phyloP scores from a whole-genome alignment of 2,797 vertebrate species.

The Todus mexicanus region DNA sequence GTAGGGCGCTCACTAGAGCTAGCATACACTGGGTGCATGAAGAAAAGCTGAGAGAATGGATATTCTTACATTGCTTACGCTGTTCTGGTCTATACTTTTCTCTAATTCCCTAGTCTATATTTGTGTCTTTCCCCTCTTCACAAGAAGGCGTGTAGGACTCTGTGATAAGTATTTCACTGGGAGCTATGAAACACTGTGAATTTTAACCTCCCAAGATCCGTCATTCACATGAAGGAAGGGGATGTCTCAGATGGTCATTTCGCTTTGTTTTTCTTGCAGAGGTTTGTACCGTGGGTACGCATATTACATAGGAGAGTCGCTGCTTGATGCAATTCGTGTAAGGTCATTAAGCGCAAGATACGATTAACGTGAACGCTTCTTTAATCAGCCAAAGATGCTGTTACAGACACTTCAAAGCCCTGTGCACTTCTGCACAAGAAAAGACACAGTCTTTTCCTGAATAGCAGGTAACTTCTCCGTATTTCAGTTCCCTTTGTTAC shows the following conservation, averaged over 20 bases:
- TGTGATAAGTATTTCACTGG: neutral
- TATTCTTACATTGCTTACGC: neutral
- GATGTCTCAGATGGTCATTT: neutral
- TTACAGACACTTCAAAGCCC: neutral
- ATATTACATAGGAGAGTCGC: neutral
- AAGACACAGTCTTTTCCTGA: neutral
- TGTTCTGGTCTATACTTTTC: neutral
- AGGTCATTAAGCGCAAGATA: conserved; percentile 22
- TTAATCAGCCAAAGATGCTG: neutral
- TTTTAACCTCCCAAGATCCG: neutral
- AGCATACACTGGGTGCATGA: neutral
- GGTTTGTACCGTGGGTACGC: neutral
- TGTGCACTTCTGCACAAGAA: neutral
- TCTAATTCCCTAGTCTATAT: fast-evolving
- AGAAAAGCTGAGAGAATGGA: neutral
- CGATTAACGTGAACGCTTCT: conserved; percentile 6
- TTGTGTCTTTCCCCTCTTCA: neutral
- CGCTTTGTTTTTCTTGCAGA: neutral
- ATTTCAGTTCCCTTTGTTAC: neutral
- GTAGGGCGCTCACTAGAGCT: neutral
- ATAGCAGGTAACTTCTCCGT: neutral
- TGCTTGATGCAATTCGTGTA: conserved; percentile 5
- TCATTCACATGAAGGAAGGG: neutral
- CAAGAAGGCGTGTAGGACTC: neutral
- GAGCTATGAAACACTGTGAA: neutral